phyloP scores from a whole-genome alignment of 2,797 vertebrate species.

The Toxotes lorentzi region DNA sequence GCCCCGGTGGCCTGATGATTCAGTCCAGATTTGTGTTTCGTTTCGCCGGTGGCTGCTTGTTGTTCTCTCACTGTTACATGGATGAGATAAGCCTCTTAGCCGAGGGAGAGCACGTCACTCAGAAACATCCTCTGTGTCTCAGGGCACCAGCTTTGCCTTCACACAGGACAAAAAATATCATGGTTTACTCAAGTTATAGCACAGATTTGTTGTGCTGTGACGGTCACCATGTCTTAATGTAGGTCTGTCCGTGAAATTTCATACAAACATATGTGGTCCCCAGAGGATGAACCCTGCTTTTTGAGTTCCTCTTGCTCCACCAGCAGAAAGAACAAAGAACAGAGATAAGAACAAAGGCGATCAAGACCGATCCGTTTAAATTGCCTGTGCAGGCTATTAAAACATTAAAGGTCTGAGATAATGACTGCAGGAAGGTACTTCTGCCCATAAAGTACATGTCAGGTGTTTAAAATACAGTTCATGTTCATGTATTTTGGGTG shows the following conservation, averaged over 20 bases:
- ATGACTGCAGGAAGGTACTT: no score
- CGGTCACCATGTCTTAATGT: no score
- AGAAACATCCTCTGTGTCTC: constrained; percentile 18
- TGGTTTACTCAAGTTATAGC: not conserved
- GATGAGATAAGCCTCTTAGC: constrained; percentile 73
- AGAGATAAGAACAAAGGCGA: no score
- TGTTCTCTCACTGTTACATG: constrained; percentile 54
- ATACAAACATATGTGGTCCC: no score
- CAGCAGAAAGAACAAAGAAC: no score
- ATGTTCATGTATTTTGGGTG: not conserved
- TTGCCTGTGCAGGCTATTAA: no score
- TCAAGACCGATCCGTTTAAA: no score
- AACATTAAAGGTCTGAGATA: no score
- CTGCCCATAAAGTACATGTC: no score
- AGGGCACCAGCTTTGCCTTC: not conserved
- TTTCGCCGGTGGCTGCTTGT: constrained; percentile 48
- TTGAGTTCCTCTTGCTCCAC: no score
- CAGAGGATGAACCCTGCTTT: no score
- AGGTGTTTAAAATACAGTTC: not conserved
- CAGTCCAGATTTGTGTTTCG: constrained; percentile 63
- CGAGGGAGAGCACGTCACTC: not conserved
- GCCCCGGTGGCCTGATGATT: constrained; percentile 51
- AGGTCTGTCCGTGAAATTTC: no score
- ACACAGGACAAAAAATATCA: not conserved
- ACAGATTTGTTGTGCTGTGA: not conserved